Evolutionary conservation across 2,113 vertebrate genomes (phyloP).

Genomic region (Canis aureus): DNA sequence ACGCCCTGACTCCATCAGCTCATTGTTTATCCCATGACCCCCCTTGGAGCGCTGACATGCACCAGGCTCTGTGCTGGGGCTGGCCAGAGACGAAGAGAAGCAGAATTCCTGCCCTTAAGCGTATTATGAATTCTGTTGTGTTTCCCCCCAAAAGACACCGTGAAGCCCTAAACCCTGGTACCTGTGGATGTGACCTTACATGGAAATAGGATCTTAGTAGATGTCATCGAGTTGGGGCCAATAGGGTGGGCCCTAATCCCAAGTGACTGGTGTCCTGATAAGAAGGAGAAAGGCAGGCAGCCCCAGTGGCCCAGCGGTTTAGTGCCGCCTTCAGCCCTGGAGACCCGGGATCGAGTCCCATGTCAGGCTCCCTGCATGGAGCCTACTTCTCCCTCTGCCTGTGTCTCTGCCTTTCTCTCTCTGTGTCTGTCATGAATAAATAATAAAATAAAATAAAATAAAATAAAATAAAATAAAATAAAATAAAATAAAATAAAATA

Average conservation of each 20-base stretch:
- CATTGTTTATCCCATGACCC: accelerated
- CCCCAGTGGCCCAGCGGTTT: too few relatives aligned
- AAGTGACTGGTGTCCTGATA: background rate
- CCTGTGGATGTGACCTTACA: background rate
- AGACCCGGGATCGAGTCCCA: too few relatives aligned
- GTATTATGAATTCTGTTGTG: background rate
- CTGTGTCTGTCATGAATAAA: too few relatives aligned
- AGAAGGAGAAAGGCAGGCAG: background rate
- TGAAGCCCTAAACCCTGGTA: background rate
- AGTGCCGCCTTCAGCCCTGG: too few relatives aligned
- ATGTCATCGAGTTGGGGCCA: background rate
- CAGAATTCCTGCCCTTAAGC: background rate
- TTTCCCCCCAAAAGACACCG: background rate
- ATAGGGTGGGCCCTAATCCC: background rate
- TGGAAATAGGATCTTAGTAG: background rate
- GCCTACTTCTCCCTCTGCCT: too few relatives aligned
- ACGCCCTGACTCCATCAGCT: accelerated
- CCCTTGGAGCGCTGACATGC: background rate
- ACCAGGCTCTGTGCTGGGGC: background rate
- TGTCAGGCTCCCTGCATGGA: too few relatives aligned
- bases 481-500: too few relatives aligned
- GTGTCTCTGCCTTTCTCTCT: too few relatives aligned
- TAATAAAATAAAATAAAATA: too few relatives aligned
- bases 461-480: too few relatives aligned
- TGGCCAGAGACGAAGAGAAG: background rate